These are phyloP conservation scores for Eulemur rubriventer DNA, from an alignment of 2,797 vertebrate species.

Conservation along the genomic window DNA sequence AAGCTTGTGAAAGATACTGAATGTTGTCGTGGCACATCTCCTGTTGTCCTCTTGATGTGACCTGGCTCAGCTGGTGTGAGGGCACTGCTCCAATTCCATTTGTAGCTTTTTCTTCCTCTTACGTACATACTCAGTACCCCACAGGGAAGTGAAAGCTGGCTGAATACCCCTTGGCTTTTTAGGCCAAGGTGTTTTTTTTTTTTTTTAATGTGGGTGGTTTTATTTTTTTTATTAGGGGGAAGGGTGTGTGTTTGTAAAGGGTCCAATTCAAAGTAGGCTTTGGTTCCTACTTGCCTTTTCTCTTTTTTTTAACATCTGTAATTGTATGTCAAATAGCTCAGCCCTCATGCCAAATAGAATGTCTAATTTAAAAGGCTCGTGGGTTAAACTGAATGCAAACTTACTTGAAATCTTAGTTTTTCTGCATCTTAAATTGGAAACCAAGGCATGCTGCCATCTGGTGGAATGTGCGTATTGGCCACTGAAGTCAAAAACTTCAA, in stretches of 20 bases:
- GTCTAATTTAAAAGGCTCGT: background rate
- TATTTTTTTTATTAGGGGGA: background rate
- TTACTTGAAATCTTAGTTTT: background rate
- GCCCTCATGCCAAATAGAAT: background rate
- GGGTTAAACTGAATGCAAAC: slow-evolving; percentile 8
- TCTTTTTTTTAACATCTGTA: background rate
- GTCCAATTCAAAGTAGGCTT: slow-evolving; percentile 12
- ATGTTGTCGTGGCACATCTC: background rate
- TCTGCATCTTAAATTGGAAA: slow-evolving; percentile 34
- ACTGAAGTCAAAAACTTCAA: background rate
- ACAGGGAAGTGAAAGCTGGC: background rate
- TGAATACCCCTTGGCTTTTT: background rate
- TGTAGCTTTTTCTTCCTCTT: slow-evolving; percentile 24
- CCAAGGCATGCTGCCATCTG: slow-evolving; percentile 3
- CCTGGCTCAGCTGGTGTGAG: background rate
- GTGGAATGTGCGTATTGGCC: background rate
- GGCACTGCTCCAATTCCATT: background rate
- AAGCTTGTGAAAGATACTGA: background rate
- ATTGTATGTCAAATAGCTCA: background rate
- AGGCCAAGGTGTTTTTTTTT: background rate
- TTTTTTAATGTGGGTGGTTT: background rate
- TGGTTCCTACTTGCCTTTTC: slow-evolving; percentile 6
- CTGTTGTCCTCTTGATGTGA: background rate
- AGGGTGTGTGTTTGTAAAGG: background rate
- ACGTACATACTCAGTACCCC: background rate